Conservation (phyloP, 2,797 vertebrate genomes). For the Streptopelia turtur region DNA sequence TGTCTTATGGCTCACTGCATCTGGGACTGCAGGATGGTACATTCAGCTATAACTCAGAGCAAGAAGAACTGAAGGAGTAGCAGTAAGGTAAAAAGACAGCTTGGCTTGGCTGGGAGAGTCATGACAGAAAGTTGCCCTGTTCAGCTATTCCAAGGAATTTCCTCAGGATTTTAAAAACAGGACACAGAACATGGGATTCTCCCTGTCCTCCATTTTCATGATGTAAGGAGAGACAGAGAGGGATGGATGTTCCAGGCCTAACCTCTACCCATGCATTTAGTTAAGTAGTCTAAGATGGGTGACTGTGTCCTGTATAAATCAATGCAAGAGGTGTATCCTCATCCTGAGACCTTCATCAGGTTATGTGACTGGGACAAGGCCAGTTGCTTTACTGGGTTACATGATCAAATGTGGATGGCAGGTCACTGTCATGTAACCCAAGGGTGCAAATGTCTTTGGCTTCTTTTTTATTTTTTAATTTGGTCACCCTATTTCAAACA, state of each 20-base stretch:
- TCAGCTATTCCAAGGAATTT: background rate
- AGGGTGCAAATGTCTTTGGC: background rate
- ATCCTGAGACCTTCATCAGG: background rate
- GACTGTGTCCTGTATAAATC: background rate
- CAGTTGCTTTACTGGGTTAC: background rate
- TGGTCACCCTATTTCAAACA: background rate
- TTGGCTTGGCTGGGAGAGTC: background rate
- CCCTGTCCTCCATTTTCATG: background rate
- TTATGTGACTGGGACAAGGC: background rate
- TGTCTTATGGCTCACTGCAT: background rate
- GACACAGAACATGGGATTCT: background rate
- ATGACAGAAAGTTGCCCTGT: background rate
- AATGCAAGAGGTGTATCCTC: background rate
- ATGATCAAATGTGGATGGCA: background rate
- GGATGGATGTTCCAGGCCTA: background rate
- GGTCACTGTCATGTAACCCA: background rate
- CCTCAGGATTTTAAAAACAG: background rate
- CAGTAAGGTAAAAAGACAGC: background rate
- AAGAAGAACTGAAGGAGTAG: background rate
- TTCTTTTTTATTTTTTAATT: background rate
- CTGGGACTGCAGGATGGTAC: background rate
- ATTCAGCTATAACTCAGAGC: background rate
- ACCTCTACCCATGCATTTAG: background rate
- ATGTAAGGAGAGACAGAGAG: background rate
- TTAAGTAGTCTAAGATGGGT: background rate